Evolutionary conservation across 2,113 vertebrate species (phyloP).

Genomic region (Recurvirostra avosetta): DNA sequence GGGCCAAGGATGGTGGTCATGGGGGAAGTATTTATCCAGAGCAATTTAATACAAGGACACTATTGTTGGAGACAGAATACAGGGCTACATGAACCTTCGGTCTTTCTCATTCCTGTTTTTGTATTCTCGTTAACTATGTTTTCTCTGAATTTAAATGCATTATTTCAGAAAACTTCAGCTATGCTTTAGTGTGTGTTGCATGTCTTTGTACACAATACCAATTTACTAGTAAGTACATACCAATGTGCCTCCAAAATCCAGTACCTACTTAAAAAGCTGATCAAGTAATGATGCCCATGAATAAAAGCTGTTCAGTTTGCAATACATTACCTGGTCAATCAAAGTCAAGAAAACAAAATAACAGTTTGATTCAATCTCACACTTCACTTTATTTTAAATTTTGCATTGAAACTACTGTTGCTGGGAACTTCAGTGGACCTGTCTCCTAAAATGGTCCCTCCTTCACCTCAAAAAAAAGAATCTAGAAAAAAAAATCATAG

Average conservation of each 20-base stretch:
- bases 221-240: not conserved
- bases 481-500: not conserved
- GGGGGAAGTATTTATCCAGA: not conserved
- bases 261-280: not conserved
- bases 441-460: not conserved
- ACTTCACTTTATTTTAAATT: not conserved
- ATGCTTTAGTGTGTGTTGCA: not conserved
- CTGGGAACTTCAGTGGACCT: not conserved
- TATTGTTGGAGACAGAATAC: not conserved
- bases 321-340: not conserved
- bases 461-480: not conserved
- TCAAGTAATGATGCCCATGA: not conserved
- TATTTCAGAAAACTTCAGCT: not conserved
- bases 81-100: not conserved
- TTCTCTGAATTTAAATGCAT: not conserved
- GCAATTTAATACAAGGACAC: not conserved
- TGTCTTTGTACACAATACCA: not conserved
- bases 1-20: accelerated
- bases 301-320: not conserved
- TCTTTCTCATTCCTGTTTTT: not conserved
- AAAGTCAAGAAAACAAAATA: not conserved
- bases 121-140: not conserved
- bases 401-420: not conserved
- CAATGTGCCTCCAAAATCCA: not conserved
- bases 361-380: not conserved